Evolutionary conservation across 1,140 invertebrate species (phyloP).

Genomic region (Drosophila pseudoananassae): DNA sequence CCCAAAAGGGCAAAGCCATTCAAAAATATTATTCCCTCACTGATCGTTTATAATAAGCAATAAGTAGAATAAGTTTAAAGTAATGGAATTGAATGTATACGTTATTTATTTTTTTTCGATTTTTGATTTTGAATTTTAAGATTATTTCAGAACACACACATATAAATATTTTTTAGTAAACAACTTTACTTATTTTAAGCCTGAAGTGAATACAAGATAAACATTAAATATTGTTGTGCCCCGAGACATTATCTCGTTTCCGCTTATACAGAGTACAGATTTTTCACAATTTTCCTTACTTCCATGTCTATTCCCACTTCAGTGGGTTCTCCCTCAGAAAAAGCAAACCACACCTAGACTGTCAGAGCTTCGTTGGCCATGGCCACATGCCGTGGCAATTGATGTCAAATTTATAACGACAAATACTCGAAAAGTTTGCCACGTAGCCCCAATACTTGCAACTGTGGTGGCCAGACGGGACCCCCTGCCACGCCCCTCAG

Average conservation of each 20-base stretch:
- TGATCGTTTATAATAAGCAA: too few relatives aligned
- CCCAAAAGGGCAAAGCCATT: too few relatives aligned
- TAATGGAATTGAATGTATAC: too few relatives aligned
- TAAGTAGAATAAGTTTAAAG: too few relatives aligned
- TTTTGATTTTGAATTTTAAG: too few relatives aligned
- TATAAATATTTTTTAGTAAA: too few relatives aligned
- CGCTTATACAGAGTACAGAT: not conserved
- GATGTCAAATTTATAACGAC: conserved; percentile 79
- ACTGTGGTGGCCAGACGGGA: conserved; percentile 19
- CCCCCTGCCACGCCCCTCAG: not conserved
- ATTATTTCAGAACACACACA: too few relatives aligned
- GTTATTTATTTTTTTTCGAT: too few relatives aligned
- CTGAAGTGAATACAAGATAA: not conserved
- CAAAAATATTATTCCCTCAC: too few relatives aligned
- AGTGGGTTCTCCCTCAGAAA: not conserved
- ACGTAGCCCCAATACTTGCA: conserved; percentile 37
- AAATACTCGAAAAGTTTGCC: conserved; percentile 68
- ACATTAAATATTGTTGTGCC: not conserved
- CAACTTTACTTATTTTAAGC: too few relatives aligned
- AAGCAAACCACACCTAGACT: conserved; percentile 10
- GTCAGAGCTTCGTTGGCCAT: conserved; percentile 32
- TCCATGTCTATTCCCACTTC: conserved; percentile 24
- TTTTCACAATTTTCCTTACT: conserved; percentile 20
- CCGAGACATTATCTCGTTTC: not conserved
- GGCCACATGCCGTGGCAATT: conserved; percentile 69